phyloP scores from a whole-genome alignment of 2,113 vertebrate species.

The Grammomys surdaster region DNA sequence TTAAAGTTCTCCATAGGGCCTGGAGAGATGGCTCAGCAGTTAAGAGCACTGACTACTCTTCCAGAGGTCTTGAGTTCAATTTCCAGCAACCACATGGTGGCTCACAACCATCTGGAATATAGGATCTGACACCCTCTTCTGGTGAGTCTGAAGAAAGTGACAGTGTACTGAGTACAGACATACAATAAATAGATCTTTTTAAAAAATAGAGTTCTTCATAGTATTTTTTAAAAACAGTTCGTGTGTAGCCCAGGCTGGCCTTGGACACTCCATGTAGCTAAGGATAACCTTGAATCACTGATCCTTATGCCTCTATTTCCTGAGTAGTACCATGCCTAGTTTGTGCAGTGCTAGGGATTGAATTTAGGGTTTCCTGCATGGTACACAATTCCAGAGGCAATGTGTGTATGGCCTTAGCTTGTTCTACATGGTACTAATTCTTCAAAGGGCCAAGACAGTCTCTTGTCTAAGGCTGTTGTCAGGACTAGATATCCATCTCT shows the following conservation, averaged over 20 bases:
- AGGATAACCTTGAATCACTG: background rate
- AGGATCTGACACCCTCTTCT: too few relatives aligned
- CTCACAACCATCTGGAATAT: too few relatives aligned
- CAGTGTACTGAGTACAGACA: too few relatives aligned
- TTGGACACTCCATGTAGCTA: background rate
- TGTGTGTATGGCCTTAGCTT: background rate
- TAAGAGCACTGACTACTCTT: too few relatives aligned
- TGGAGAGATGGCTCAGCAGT: too few relatives aligned
- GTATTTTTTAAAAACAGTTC: background rate
- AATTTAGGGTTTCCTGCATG: background rate
- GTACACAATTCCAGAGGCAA: background rate
- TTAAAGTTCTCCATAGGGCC: background rate
- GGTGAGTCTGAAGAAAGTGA: too few relatives aligned
- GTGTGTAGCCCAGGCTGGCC: background rate
- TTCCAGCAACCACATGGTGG: too few relatives aligned
- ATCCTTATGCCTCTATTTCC: background rate
- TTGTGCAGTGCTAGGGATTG: background rate
- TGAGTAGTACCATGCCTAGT: background rate
- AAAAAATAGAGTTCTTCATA: background rate
- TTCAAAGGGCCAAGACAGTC: background rate
- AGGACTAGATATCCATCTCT: rapidly evolving
- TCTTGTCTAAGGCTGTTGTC: background rate
- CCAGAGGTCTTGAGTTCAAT: too few relatives aligned
- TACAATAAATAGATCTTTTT: too few relatives aligned
- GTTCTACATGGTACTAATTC: background rate